Conservation (phyloP, 2,797 vertebrate species). For the Stomatorhinus walkeri region DNA sequence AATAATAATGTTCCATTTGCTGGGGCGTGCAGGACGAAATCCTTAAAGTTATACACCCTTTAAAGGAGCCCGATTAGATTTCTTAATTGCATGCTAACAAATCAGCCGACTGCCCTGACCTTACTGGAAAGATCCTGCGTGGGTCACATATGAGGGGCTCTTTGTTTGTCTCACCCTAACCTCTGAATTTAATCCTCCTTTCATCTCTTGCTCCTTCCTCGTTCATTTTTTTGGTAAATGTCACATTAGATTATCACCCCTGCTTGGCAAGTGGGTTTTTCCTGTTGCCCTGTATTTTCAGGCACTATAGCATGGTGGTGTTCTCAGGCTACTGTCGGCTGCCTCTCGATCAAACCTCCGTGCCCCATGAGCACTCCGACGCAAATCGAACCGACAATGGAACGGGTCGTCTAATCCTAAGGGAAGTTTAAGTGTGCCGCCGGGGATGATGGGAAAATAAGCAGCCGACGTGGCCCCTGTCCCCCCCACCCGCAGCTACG, state of each 20-base stretch:
- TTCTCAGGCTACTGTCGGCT: neutral
- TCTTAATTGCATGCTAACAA: neutral
- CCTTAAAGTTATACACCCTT: neutral
- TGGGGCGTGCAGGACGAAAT: neutral
- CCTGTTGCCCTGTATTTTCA: neutral
- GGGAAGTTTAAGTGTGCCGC: neutral
- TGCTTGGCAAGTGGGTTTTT: neutral
- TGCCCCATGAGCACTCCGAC: neutral
- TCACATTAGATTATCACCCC: neutral
- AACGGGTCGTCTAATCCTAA: neutral
- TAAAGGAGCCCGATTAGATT: neutral
- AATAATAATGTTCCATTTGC: neutral
- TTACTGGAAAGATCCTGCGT: neutral
- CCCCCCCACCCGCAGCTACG: constrained; percentile 65
- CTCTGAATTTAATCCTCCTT: neutral
- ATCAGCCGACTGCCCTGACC: neutral
- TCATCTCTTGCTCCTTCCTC: neutral
- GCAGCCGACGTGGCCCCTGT: constrained; percentile 2
- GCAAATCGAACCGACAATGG: neutral
- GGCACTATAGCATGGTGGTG: neutral
- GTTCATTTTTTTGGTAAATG: neutral
- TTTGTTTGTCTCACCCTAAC: neutral
- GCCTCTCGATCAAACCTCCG: neutral
- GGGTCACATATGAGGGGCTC: neutral
- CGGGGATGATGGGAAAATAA: neutral